Conservation (phyloP, 2,888 invertebrate genomes). For the Pandemis corylana region DNA sequence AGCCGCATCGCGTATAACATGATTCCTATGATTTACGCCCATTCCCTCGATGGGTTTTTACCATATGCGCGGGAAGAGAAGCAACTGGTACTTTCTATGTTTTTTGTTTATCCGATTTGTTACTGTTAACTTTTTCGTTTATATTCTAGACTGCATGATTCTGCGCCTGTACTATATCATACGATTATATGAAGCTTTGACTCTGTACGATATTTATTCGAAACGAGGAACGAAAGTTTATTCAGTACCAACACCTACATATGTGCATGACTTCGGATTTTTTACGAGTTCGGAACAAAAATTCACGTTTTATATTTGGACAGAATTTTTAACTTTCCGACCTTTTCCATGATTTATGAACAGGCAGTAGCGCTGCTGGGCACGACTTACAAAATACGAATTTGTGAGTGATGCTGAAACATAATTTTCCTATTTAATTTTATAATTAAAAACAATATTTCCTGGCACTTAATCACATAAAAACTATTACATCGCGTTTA, state of each 20-base stretch:
- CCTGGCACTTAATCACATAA: no score
- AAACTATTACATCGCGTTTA: no score
- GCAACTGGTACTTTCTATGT: no score
- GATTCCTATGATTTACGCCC: no score
- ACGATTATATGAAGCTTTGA: background rate
- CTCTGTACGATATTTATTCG: background rate
- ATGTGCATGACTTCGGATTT: conserved; percentile 11
- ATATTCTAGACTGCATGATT: background rate
- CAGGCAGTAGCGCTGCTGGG: conserved; percentile 6
- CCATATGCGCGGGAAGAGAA: no score
- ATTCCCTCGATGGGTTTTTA: no score
- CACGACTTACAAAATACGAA: conserved; percentile 18
- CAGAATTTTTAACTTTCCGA: conserved; percentile 11
- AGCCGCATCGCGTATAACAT: no score
- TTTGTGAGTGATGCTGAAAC: background rate
- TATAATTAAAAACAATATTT: no score
- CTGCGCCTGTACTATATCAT: no score
- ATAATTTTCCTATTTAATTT: background rate
- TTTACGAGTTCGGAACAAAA: conserved; percentile 6
- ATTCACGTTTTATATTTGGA: conserved; percentile 6
- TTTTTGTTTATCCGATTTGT: no score
- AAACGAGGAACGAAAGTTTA: background rate
- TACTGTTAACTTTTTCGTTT: no score
- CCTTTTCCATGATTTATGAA: conserved; percentile 6
- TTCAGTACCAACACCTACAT: background rate